Conservation (phyloP, 1,140 invertebrate genomes). For the Ceratitis capitata region DNA sequence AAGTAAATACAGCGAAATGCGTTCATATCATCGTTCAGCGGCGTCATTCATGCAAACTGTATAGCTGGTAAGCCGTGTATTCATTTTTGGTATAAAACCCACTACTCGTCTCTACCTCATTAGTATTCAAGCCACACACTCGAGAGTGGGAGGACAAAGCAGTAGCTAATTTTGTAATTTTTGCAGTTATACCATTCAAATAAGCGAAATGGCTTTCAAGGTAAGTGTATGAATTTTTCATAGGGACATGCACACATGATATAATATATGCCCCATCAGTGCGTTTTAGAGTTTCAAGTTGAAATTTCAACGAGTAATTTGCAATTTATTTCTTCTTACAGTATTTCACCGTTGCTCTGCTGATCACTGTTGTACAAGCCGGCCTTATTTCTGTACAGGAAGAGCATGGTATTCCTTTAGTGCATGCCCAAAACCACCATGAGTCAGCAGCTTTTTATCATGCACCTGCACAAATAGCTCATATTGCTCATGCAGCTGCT, state of each 20-base stretch:
- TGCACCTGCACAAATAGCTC: neutral
- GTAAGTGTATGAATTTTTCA: constrained; percentile 46
- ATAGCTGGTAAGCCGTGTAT: neutral
- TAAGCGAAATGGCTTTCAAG: constrained; percentile 59
- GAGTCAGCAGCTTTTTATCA: neutral
- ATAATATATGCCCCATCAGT: too few relatives aligned
- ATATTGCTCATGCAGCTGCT: neutral
- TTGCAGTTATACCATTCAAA: neutral
- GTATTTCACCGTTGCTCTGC: constrained; percentile 40
- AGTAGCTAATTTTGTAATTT: constrained; percentile 33
- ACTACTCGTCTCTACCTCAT: constrained; percentile 52
- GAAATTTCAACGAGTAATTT: neutral
- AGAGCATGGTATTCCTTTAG: constrained; percentile 45
- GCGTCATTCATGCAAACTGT: neutral
- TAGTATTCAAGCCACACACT: constrained; percentile 61
- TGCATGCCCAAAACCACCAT: constrained; percentile 45
- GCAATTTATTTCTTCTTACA: constrained; percentile 4
- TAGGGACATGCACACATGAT: constrained; percentile 53
- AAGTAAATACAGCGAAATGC: neutral
- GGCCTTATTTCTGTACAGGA: constrained; percentile 56
- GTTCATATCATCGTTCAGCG: neutral
- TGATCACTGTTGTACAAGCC: constrained; percentile 52
- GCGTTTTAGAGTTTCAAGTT: too few relatives aligned
- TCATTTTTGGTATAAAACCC: constrained; percentile 56
- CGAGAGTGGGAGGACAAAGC: constrained; percentile 56